Conservation (phyloP, 2,888 invertebrate genomes). For the Drosophila histrio region DNA sequence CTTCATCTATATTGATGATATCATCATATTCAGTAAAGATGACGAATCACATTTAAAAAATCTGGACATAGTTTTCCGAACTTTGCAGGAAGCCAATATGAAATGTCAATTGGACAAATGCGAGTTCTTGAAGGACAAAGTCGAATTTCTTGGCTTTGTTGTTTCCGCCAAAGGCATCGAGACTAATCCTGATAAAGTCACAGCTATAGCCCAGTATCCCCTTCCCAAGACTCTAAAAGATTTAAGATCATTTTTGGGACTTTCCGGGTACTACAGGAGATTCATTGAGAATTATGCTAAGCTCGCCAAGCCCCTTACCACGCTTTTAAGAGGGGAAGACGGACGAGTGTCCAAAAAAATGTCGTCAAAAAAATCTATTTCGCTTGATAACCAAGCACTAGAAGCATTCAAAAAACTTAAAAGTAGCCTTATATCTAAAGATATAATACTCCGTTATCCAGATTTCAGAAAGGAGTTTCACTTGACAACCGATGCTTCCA, state of each 20-base stretch:
- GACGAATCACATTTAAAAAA: too few species aligned
- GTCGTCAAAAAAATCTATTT: slow-evolving; percentile 3
- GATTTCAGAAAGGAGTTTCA: not conserved
- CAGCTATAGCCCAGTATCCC: slow-evolving; percentile 2
- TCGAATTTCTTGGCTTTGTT: too few species aligned
- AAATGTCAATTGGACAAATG: too few species aligned
- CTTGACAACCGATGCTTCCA: not conserved
- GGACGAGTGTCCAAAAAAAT: slow-evolving; percentile 14
- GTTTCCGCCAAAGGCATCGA: slow-evolving; percentile 6
- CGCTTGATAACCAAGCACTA: not conserved
- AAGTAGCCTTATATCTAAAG: not conserved
- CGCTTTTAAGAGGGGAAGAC: slow-evolving; percentile 14
- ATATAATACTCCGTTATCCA: slow-evolving; percentile 1
- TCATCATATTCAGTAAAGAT: too few species aligned
- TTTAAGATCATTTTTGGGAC: slow-evolving; percentile 4
- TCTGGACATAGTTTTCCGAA: too few species aligned
- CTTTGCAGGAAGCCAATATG: too few species aligned
- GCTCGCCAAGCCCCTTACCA: slow-evolving; percentile 9
- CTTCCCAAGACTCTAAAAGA: slow-evolving; percentile 1
- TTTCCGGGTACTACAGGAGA: not conserved
- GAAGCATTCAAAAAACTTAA: slow-evolving; percentile 6
- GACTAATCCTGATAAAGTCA: slow-evolving; percentile 9
- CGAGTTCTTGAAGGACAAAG: too few species aligned
- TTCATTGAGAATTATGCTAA: slow-evolving; percentile 13
- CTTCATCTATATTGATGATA: too few species aligned